Base-by-base conservation (phyloP, 2,113 vertebrate genomes). In the Stigmatopora nigra region DNA sequence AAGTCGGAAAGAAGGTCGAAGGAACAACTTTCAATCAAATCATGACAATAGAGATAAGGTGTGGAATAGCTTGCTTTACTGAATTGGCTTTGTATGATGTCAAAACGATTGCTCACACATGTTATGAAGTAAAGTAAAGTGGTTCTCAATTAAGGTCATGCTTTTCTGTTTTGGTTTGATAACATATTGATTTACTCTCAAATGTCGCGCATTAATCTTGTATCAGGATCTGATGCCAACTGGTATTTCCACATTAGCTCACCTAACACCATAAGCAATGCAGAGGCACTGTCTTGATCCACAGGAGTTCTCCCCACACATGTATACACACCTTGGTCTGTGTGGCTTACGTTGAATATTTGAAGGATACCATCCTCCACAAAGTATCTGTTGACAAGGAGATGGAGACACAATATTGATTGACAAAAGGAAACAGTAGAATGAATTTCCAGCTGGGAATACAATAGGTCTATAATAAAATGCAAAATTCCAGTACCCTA, bases 181-280 rank as follows among this genome's bases (percentile, higher is more conserved):
- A 78, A 74, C 69, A 44, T 78, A 74, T 73, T 57, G 77, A 76
- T 80, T 61, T 7, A 6, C 31, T 73, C 7, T 44, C 16, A n/a
- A 61, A 64, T 55, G 56, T 70, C 55, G 60, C 2, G 49, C 35
- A 70, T 64, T 53, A 59, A 72, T 52, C 49, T 7, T 47, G 57
- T 59, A 44, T 31, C 22, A 14, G 47, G 52, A 58, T 64, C 38
- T 75, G 62, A 35, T 75, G 61, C 38, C 1, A 46, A 68, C 22
- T 1, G 3, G 15, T 14, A 61, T 45, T 73, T 2, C 3, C 9
- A n/a, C 7, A 0, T 66, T 41, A 15, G 46, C 94, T 93, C 84
- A 99, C 97, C 93, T 10, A 96, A 87, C 20, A 99, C 92, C 5
- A 89, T 84, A 2, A 99, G 89, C 51, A 68, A 78, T 0, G 89